phyloP scores from a whole-genome alignment of 2,113 vertebrate genomes.

The Notarius quadriscutis region DNA sequence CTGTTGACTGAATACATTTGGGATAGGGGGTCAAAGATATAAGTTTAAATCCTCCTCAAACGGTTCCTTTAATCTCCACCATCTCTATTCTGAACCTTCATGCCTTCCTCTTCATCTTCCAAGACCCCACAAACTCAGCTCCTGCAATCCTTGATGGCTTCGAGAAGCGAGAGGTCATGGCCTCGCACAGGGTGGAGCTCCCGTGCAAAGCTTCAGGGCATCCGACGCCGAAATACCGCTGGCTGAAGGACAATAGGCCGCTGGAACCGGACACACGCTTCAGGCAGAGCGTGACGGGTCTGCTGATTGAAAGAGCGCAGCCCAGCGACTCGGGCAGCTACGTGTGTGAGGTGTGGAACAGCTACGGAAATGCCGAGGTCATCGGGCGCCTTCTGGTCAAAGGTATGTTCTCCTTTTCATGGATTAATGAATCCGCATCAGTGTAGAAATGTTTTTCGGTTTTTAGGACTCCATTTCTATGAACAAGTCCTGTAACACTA shows the following conservation, averaged over 20 bases:
- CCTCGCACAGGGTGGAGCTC: slow-evolving; percentile 91
- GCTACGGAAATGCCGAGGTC: slow-evolving; percentile 91
- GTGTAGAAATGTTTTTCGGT: background rate
- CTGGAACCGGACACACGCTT: slow-evolving; percentile 92
- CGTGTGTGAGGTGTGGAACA: slow-evolving; percentile 97
- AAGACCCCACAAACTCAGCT: slow-evolving; percentile 80
- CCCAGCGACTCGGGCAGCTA: slow-evolving; percentile 91
- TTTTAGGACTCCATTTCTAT: background rate
- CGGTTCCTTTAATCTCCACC: background rate
- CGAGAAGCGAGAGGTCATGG: slow-evolving; percentile 92
- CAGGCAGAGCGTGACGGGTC: slow-evolving; percentile 85
- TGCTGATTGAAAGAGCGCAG: slow-evolving; percentile 88
- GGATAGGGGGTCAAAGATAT: background rate
- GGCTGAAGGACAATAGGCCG: slow-evolving; percentile 95
- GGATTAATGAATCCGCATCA: background rate
- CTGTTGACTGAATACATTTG: background rate
- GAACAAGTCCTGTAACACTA: background rate
- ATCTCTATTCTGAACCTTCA: background rate
- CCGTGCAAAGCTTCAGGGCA: slow-evolving; percentile 96
- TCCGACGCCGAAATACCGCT: slow-evolving; percentile 93
- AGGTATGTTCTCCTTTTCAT: slow-evolving; percentile 76
- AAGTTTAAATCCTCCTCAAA: background rate
- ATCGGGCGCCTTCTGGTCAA: slow-evolving; percentile 88
- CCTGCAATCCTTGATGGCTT: slow-evolving; percentile 95
- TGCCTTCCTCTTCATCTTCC: background rate